Evolutionary conservation across 2,888 invertebrate genomes (phyloP).

Genomic region (Ceramica pisi): DNA sequence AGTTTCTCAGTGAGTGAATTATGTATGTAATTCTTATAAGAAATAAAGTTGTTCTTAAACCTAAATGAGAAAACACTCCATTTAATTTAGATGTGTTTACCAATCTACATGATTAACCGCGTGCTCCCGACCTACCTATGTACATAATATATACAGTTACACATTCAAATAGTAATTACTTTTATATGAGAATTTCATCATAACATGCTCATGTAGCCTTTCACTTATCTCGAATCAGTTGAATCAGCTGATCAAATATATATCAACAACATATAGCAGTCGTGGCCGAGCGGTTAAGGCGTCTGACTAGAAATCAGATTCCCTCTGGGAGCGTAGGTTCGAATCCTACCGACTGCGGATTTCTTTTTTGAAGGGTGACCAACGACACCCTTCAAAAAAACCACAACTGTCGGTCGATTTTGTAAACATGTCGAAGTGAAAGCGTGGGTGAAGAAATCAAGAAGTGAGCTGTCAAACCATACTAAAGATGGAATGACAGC

Average conservation of each 20-base stretch:
- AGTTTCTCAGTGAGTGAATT: no score
- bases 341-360: slow-evolving; percentile 96
- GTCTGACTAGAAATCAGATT: slow-evolving; percentile 97
- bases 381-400: background rate
- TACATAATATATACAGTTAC: no score
- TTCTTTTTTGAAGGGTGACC: slow-evolving; percentile 57
- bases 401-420: no score
- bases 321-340: slow-evolving; percentile 97
- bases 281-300: slow-evolving; percentile 97
- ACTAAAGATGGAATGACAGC: no score
- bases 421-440: no score
- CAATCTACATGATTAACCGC: no score
- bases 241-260: slow-evolving; percentile 15
- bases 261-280: slow-evolving; percentile 87
- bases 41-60: no score
- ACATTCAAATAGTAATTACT: no score
- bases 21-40: no score
- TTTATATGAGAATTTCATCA: background rate
- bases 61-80: no score
- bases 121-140: background rate
- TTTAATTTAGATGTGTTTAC: background rate
- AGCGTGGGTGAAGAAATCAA: no score
- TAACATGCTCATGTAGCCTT: slow-evolving; percentile 22
- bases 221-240: slow-evolving; percentile 2
- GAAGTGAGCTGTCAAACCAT: no score